A percentile compares a stretch with the other conserved stretches of the same genome.
Evolutionary conservation across 2,113 vertebrate genomes (phyloP).

Genomic region (Solea senegalensis): DNA sequence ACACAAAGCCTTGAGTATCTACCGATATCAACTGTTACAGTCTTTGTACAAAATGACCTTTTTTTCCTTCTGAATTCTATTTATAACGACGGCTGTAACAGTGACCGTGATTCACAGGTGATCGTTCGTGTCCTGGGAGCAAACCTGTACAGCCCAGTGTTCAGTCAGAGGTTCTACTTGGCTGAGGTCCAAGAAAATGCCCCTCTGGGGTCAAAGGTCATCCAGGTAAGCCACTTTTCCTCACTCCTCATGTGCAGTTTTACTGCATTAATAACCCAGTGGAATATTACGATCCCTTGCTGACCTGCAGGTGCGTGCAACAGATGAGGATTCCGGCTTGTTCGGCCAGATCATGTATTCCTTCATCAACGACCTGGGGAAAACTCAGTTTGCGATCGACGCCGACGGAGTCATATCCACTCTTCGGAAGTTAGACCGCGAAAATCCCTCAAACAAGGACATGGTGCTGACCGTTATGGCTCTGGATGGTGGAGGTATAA

Average conservation of each 20-base stretch:
- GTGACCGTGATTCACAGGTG: constrained; percentile 72
- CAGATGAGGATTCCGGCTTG: constrained; percentile 90
- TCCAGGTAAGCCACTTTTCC: constrained; percentile 73
- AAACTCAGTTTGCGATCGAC: constrained; percentile 89
- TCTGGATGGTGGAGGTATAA: constrained; percentile 89
- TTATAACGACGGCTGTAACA: neutral
- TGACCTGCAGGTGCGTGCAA: constrained; percentile 83
- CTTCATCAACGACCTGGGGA: constrained; percentile 94
- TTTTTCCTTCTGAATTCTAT: too few species aligned
- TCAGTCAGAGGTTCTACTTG: constrained; percentile 92
- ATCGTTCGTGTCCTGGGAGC: constrained; percentile 89
- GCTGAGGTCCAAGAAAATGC: constrained; percentile 92
- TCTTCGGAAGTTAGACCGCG: constrained; percentile 89
- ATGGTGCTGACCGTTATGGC: constrained; percentile 91
- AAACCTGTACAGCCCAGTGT: constrained; percentile 94
- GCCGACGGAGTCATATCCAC: constrained; percentile 89
- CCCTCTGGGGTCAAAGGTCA: constrained; percentile 86
- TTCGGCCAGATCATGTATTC: constrained; percentile 92
- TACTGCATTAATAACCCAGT: neutral
- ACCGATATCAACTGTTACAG: too few species aligned
- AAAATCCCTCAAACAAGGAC: constrained; percentile 88
- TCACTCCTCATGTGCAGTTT: neutral
- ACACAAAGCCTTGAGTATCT: too few species aligned
- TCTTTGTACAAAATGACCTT: neutral
- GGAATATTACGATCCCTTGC: neutral